Evolutionary conservation across 2,113 vertebrate genomes (phyloP).

Genomic region (Amphiprion percula): DNA sequence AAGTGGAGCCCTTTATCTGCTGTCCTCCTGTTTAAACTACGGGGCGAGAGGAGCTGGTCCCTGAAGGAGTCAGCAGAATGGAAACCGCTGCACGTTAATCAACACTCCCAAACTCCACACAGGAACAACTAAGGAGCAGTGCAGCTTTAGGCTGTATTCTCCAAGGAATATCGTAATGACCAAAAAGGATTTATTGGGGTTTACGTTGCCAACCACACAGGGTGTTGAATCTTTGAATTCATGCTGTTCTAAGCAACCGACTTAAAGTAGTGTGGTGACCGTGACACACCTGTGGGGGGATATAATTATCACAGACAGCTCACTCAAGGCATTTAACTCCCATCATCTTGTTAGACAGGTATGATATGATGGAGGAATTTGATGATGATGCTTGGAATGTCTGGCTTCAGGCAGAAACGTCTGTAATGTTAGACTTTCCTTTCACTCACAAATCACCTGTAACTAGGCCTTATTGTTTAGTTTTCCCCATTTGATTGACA

Average conservation of each 20-base stretch:
- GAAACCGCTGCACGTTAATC: conserved; percentile 70
- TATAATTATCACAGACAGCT: conserved; percentile 42
- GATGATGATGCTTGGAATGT: neutral
- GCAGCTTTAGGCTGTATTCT: conserved; percentile 59
- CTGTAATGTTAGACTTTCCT: neutral
- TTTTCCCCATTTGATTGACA: conserved; percentile 54
- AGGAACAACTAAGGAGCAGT: conserved; percentile 59
- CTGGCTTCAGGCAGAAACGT: neutral
- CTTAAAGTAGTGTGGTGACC: conserved; percentile 58
- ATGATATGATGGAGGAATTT: conserved; percentile 14
- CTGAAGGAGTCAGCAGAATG: conserved; percentile 78
- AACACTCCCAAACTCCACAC: conserved; percentile 55
- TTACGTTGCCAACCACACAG: conserved; percentile 54
- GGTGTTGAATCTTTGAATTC: conserved; percentile 45
- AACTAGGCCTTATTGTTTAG: conserved; percentile 2
- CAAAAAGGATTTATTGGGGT: conserved; percentile 74
- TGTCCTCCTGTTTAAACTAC: conserved; percentile 63
- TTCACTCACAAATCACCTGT: neutral
- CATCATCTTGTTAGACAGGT: conserved; percentile 19
- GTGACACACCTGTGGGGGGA: conserved; percentile 59
- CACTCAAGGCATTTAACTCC: conserved; percentile 15
- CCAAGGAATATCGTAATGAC: conserved; percentile 75
- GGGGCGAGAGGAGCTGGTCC: conserved; percentile 56
- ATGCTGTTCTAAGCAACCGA: conserved; percentile 70
- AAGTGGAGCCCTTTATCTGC: conserved; percentile 66